Evolutionary conservation across 1,140 invertebrate genomes (phyloP), one percentile per base, ranked within the genome.

Genomic region (Atopsyche davidsoni): DNA sequence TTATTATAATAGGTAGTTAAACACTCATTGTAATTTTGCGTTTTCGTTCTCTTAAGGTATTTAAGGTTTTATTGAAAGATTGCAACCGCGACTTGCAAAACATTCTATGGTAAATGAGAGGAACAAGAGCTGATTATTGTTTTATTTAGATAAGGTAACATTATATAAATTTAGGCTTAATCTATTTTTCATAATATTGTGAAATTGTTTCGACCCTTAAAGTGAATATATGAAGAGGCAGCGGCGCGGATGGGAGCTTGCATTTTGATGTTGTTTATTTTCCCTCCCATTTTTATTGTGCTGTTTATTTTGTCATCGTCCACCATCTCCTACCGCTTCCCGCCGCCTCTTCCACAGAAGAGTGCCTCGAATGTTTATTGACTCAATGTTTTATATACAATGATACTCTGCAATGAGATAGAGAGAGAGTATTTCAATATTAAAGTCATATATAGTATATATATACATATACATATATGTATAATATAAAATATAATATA

Each of bases 111-210:
- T 57, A 53, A 53, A 57, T 51, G 55, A 57, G 55, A 57, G 55
- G 51, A 51, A 53, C 47, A 53, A 57, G 50, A 52, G 46, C 55
- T 57, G 55, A 57, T 47, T 57, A 53, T 57, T 51, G 51, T 57
- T 57, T 57, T 53, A 53, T 47, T 48, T 44, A 50, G 36, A 28
- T 50, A 51, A 51, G 42, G 34, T 46, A 53, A 48, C 31, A n/a
- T n/a, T n/a, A n/a, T n/a, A 50, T 35, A 47, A 34, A 48, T 47
- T 57, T 57, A 57, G 55, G 51, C 54, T 57, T 53, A 53, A 44
- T 39, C 49, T 45, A 49, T 46, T 50, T 53, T 51, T 53, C 51
- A 47, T 47, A 44, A 31, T 25, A 17, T 19, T 22, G 24, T 24
- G 21, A 52, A 46, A 36, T 52, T 46, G 44, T 45, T 50, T 50